Evolutionary conservation across 2,888 invertebrate genomes (phyloP).

Genomic region (Oegoconia quadripuncta): DNA sequence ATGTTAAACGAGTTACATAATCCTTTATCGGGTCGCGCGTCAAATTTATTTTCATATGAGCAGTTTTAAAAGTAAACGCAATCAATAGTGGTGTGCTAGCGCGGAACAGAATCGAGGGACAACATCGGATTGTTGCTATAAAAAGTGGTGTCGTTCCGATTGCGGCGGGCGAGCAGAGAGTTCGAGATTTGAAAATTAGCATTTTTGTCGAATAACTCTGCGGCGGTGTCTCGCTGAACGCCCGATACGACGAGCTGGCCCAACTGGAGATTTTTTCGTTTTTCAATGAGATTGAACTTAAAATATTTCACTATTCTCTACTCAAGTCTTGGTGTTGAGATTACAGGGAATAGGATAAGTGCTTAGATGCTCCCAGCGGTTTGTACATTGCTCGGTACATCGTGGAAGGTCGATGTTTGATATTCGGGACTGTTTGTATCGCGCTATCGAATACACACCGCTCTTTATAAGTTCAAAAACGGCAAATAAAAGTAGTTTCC

Average conservation of each 20-base stretch:
- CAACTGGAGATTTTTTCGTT: constrained; percentile 53
- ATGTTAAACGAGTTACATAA: constrained; percentile 56
- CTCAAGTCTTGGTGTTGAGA: constrained; percentile 21
- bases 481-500: too few relatives aligned
- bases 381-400: background rate
- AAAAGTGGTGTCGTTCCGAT: constrained; percentile 61
- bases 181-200: constrained; percentile 77
- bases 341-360: background rate
- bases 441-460: too few relatives aligned
- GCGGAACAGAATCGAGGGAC: constrained; percentile 32
- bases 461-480: too few relatives aligned
- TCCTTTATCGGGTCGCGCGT: constrained; percentile 45
- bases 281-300: constrained; percentile 61
- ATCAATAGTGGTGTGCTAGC: constrained; percentile 28
- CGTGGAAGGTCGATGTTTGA: too few relatives aligned
- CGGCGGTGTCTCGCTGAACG: constrained; percentile 68
- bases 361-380: background rate
- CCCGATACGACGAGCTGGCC: constrained; percentile 65
- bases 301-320: constrained; percentile 60
- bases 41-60: constrained; percentile 42
- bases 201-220: constrained; percentile 79
- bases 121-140: constrained; percentile 51
- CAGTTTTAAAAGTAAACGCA: constrained; percentile 23
- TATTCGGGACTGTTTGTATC: too few relatives aligned
- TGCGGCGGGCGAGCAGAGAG: constrained; percentile 59